Evolutionary conservation across 2,888 invertebrate species (phyloP).

Genomic region (Rotaria socialis): DNA sequence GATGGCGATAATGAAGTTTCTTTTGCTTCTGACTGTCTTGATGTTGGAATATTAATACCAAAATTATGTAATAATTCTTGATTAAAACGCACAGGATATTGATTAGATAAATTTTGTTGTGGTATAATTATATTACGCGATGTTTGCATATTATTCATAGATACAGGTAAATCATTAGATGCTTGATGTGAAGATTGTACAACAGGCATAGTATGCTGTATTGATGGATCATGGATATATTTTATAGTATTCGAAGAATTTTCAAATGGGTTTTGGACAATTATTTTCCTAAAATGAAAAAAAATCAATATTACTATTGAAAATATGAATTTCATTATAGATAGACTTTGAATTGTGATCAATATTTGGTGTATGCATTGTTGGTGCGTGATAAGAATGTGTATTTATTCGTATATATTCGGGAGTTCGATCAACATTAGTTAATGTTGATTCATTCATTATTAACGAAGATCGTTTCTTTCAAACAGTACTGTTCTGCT

Average conservation of each 20-base stretch:
- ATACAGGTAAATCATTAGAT: background rate
- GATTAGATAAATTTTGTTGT: background rate
- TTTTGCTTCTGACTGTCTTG: background rate
- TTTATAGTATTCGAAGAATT: background rate
- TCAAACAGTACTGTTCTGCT: background rate
- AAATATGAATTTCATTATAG: background rate
- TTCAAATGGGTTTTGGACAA: constrained; percentile 25
- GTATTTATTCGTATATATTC: background rate
- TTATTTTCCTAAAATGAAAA: background rate
- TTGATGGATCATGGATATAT: too few species aligned
- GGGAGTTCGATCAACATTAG: background rate
- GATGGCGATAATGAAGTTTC: background rate
- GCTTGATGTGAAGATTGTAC: too few species aligned
- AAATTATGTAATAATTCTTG: background rate
- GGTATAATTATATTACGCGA: background rate
- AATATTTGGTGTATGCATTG: background rate
- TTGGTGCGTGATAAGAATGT: background rate
- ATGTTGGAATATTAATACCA: background rate
- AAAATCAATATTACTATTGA: background rate
- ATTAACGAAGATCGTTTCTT: too few species aligned
- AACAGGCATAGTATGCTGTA: too few species aligned
- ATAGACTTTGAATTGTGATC: background rate
- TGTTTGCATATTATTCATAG: background rate
- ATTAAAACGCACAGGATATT: background rate
- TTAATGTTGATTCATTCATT: background rate